Evolutionary conservation across 2,888 invertebrate genomes (phyloP).

Genomic region (Drosophila borealis): DNA sequence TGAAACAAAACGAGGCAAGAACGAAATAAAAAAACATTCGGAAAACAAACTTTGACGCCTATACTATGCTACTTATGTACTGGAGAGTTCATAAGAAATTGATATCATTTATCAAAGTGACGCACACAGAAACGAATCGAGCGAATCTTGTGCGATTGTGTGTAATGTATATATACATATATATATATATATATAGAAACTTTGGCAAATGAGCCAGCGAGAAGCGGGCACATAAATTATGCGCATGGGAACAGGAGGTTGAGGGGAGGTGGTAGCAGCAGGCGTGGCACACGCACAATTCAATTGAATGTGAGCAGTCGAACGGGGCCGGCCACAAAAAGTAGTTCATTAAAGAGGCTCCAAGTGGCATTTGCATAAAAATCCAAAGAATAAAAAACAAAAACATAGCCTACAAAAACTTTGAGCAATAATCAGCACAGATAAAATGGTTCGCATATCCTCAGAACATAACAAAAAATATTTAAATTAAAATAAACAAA

Average conservation of each 20-base stretch:
- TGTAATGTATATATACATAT: conserved; percentile 7
- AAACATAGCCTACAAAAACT: conserved; percentile 15
- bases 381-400: conserved; percentile 14
- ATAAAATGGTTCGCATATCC: conserved; percentile 31
- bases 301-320: conserved; percentile 62
- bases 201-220: conserved; percentile 67
- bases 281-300: conserved; percentile 67
- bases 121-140: conserved; percentile 50
- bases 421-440: conserved; percentile 41
- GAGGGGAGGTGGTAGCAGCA: not conserved
- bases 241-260: conserved; percentile 12
- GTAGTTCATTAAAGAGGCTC: conserved; percentile 72
- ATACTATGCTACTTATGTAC: conserved; percentile 24
- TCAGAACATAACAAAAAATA: conserved; percentile 48
- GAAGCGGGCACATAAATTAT: conserved; percentile 61
- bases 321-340: conserved; percentile 50
- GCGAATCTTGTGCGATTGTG: conserved; percentile 43
- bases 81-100: conserved; percentile 72
- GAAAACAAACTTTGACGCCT: conserved; percentile 65
- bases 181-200: conserved; percentile 43
- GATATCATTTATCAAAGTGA: conserved; percentile 78
- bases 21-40: conserved; percentile 23
- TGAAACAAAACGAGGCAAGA: conserved; percentile 22
- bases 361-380: conserved; percentile 63
- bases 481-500: conserved; percentile 78